Evolutionary conservation across 2,888 invertebrate species (phyloP).

Genomic region (Timema podura): DNA sequence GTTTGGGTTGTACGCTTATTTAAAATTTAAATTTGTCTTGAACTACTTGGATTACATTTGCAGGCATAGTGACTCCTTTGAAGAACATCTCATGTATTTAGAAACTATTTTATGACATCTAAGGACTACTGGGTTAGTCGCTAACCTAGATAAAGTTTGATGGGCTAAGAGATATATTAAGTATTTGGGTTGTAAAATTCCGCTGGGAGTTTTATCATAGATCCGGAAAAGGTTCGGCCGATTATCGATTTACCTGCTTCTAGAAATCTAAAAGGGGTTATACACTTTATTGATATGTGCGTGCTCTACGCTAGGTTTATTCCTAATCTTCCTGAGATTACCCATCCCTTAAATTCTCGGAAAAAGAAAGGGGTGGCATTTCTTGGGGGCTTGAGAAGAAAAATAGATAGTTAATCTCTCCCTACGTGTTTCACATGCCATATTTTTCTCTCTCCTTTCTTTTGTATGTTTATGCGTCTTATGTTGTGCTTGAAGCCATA

Average conservation of each 20-base stretch:
- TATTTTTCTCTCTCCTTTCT: background rate
- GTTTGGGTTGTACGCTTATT: too few species aligned
- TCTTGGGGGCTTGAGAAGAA: background rate
- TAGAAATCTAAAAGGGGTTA: background rate
- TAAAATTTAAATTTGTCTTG: too few species aligned
- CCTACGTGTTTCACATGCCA: background rate
- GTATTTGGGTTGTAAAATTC: background rate
- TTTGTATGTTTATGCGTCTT: background rate
- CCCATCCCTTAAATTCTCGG: background rate
- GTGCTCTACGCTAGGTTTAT: background rate
- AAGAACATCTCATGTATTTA: background rate
- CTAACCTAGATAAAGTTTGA: background rate
- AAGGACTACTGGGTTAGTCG: too few species aligned
- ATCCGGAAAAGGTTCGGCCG: background rate
- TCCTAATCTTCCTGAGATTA: background rate
- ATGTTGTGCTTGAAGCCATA: background rate
- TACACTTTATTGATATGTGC: background rate
- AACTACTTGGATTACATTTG: background rate
- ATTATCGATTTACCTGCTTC: background rate
- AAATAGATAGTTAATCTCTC: background rate
- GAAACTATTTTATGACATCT: too few species aligned
- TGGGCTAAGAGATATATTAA: background rate
- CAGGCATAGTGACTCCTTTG: background rate
- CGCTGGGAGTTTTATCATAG: background rate
- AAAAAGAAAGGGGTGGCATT: background rate